A percentile compares a stretch with the other conserved stretches of the same genome.
Evolutionary conservation across 2,797 vertebrate species (phyloP).

Genomic region (Passerculus sandwichensis): DNA sequence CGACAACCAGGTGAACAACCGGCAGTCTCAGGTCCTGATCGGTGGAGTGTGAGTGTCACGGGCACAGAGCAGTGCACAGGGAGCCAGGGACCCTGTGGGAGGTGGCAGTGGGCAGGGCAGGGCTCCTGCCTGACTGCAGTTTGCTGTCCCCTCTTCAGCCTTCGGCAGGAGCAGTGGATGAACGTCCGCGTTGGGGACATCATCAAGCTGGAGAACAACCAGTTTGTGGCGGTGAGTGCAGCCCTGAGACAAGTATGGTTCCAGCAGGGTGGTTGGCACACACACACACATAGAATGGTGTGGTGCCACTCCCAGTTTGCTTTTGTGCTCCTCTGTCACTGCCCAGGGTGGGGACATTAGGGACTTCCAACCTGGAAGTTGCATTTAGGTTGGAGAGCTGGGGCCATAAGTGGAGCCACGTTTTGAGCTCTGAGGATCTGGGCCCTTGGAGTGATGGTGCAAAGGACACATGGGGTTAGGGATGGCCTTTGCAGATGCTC

Average conservation of each 20-base stretch:
- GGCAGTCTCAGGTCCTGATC: slow-evolving; percentile 95
- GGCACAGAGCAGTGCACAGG: neutral
- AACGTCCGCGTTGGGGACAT: slow-evolving; percentile 94
- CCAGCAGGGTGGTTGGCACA: neutral
- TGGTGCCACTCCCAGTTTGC: accelerated
- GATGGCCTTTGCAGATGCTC: neutral
- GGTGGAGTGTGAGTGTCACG: slow-evolving; percentile 84
- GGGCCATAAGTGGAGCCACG: accelerated
- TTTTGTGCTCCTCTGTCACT: neutral
- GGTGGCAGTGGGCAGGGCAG: neutral
- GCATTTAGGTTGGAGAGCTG: neutral
- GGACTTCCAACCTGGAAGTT: neutral
- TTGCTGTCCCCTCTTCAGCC: slow-evolving; percentile 67
- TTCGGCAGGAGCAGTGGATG: slow-evolving; percentile 94
- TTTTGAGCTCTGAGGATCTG: neutral
- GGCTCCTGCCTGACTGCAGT: neutral
- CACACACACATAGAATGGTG: no score
- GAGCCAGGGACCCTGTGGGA: accelerated
- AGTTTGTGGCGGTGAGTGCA: slow-evolving; percentile 92
- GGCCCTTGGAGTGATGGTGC: neutral
- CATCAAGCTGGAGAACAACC: slow-evolving; percentile 94
- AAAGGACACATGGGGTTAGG: neutral
- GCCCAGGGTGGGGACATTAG: neutral
- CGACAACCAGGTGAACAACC: slow-evolving; percentile 96
- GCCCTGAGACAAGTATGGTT: accelerated